These are phyloP conservation scores for Perca schrenkii DNA, from an alignment of 2,113 vertebrate genomes.

Conservation along the genomic window DNA sequence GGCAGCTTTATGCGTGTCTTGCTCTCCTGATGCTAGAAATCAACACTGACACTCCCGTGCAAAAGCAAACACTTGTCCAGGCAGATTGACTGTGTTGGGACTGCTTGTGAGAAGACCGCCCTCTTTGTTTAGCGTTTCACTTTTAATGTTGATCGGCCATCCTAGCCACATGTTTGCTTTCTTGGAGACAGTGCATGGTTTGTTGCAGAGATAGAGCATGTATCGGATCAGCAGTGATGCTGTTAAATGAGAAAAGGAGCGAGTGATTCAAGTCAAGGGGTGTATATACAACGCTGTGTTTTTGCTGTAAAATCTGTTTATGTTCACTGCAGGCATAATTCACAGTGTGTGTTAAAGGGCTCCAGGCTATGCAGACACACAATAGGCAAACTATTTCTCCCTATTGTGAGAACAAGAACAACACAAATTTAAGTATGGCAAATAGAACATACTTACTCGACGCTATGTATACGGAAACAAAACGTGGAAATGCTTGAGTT, in stretches of 20 bases:
- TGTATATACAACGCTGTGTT: slow-evolving; percentile 53
- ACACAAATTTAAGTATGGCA: slow-evolving; percentile 10
- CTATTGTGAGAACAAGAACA: slow-evolving; percentile 42
- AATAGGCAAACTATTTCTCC: slow-evolving; percentile 51
- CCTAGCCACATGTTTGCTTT: slow-evolving; percentile 7
- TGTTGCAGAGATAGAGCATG: slow-evolving; percentile 16
- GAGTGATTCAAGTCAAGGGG: slow-evolving; percentile 29
- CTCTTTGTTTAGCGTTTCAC: slow-evolving; percentile 29
- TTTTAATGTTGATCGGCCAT: slow-evolving; percentile 38
- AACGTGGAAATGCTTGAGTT: slow-evolving; percentile 21
- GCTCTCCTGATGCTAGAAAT: slow-evolving; percentile 64
- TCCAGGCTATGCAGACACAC: slow-evolving; percentile 57
- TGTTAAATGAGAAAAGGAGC: slow-evolving; percentile 32
- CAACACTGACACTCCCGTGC: slow-evolving; percentile 62
- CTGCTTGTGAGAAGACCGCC: not conserved
- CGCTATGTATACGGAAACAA: slow-evolving; percentile 6
- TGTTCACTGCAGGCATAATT: slow-evolving; percentile 71
- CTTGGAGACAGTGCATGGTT: slow-evolving; percentile 11
- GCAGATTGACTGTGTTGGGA: slow-evolving; percentile 37
- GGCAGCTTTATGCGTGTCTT: slow-evolving; percentile 68
- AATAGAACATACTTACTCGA: slow-evolving; percentile 35
- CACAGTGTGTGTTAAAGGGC: slow-evolving; percentile 61
- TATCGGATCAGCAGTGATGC: slow-evolving; percentile 33
- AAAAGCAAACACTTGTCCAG: slow-evolving; percentile 64
- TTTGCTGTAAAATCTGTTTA: slow-evolving; percentile 57